Base-by-base conservation (phyloP, 2,113 vertebrate species). In the Perca fluviatilis region DNA sequence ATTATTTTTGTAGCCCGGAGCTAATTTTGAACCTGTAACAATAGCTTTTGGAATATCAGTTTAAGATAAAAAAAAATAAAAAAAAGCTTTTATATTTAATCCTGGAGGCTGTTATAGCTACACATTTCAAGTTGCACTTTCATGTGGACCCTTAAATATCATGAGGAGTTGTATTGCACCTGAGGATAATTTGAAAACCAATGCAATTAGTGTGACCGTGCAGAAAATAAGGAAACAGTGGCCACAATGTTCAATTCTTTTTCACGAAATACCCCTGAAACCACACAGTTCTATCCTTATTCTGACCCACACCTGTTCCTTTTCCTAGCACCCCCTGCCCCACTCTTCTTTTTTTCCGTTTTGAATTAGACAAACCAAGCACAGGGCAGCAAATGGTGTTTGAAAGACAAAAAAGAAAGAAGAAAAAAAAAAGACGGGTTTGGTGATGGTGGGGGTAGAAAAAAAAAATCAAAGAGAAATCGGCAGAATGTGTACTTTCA, bases 381-480 rank as follows among this genome's bases (percentile, higher is more conserved):
- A 79, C 86, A 60, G 86, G 89, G 91, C 92, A 92, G 90, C 85
- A 92, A 94, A 94, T 90, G 86, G 82, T 91, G 76, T 94, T 90
- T 92, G 87, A 94, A 92, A 92, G 85, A 88, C 78, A 65, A 16
- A 27, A 79, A 60, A 72, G 54, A 16, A 87, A 16, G 18, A 79
- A 60, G 64, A 64, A 16, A 87, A 77, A 90, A 83, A 80, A 91
- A 83, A 79, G 63, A 85, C 76, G 82, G 85, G 51, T 66, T 78
- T 56, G 68, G 79, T 79, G 58, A 70, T 63, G 58, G 46, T 63
- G 77, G 56, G 50, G 57, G 1, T 27, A n/a, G 46, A 81, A 89
- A 54, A 49, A 70, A 77, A 84, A 94, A 95, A 95, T 95, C 95
- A 96, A 96, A 96, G 95, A 1, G 27, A 90, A 90, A 92, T 92